Evolutionary conservation across 2,797 vertebrate genomes (phyloP).

Genomic region (Karalla daura): DNA sequence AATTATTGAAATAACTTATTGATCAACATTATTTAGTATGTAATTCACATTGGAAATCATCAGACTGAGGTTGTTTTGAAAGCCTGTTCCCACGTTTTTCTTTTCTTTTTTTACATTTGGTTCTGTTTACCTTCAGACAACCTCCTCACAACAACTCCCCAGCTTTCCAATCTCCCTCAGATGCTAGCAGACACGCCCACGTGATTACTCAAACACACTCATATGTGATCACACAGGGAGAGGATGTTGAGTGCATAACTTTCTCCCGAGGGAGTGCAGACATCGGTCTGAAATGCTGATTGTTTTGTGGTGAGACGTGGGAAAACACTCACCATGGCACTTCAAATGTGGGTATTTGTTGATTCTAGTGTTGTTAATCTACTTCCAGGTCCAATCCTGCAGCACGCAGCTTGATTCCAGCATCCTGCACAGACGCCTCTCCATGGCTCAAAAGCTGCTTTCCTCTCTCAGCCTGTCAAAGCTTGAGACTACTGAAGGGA

Average conservation of each 20-base stretch:
- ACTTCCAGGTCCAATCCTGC: neutral
- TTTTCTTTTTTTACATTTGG: slow-evolving; percentile 24
- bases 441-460: neutral
- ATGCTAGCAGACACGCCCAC: slow-evolving; percentile 20
- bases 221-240: slow-evolving; percentile 1
- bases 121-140: slow-evolving; percentile 29
- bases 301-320: neutral
- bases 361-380: neutral
- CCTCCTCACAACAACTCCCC: slow-evolving; percentile 8
- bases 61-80: slow-evolving; percentile 19
- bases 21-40: slow-evolving; percentile 16
- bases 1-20: slow-evolving; percentile 9
- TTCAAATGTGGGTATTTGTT: neutral
- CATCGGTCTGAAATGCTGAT: neutral
- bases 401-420: neutral
- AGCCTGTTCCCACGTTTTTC: slow-evolving; percentile 9
- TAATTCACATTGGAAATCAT: neutral
- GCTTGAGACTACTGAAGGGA: neutral
- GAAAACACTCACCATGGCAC: neutral
- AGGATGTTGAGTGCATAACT: neutral
- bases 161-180: neutral
- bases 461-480: neutral
- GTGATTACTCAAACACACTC: neutral
- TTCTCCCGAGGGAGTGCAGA: neutral
- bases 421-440: neutral